A percentile compares a stretch with the other conserved stretches of the same genome.
Evolutionary conservation across 2,888 invertebrate species (phyloP).

Genomic region (Drosophila meridiana): DNA sequence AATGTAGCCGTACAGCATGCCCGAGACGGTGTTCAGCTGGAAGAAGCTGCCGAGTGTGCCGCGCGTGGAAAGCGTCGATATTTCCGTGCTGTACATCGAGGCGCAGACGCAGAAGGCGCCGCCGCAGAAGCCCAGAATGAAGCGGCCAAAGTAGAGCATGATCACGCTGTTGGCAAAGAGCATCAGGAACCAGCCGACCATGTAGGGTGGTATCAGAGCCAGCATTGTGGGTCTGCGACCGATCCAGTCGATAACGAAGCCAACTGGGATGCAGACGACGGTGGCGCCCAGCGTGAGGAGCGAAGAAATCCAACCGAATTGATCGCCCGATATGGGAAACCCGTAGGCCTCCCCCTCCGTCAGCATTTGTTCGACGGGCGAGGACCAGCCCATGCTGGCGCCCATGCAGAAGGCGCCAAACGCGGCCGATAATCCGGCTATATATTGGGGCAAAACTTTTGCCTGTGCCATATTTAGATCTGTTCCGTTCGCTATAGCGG

Average conservation of each 20-base stretch:
- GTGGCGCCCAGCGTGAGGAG: slow-evolving; percentile 90
- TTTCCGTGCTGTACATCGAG: slow-evolving; percentile 93
- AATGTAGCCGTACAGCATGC: slow-evolving; percentile 91
- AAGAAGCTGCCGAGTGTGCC: slow-evolving; percentile 94
- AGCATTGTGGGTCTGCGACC: slow-evolving; percentile 88
- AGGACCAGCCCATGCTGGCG: slow-evolving; percentile 69
- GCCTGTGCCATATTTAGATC: slow-evolving; percentile 46
- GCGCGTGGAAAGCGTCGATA: slow-evolving; percentile 91
- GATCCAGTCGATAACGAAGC: slow-evolving; percentile 88
- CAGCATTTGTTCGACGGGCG: slow-evolving; percentile 63
- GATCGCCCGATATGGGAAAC: slow-evolving; percentile 85
- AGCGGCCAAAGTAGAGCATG: slow-evolving; percentile 76
- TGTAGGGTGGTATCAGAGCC: slow-evolving; percentile 87
- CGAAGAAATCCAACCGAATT: slow-evolving; percentile 90
- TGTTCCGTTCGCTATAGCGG: slow-evolving; percentile 31
- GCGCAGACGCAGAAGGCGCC: slow-evolving; percentile 93
- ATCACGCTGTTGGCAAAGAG: slow-evolving; percentile 88
- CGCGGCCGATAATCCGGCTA: slow-evolving; percentile 70
- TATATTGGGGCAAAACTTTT: slow-evolving; percentile 65
- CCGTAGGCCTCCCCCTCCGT: slow-evolving; percentile 74
- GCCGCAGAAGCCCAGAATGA: slow-evolving; percentile 76
- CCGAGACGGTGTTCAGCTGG: slow-evolving; percentile 92
- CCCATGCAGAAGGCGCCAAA: slow-evolving; percentile 75
- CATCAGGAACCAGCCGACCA: slow-evolving; percentile 90
- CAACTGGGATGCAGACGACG: slow-evolving; percentile 89